phyloP scores from a whole-genome alignment of 2,888 invertebrate species.

The Campoplex capitator region DNA sequence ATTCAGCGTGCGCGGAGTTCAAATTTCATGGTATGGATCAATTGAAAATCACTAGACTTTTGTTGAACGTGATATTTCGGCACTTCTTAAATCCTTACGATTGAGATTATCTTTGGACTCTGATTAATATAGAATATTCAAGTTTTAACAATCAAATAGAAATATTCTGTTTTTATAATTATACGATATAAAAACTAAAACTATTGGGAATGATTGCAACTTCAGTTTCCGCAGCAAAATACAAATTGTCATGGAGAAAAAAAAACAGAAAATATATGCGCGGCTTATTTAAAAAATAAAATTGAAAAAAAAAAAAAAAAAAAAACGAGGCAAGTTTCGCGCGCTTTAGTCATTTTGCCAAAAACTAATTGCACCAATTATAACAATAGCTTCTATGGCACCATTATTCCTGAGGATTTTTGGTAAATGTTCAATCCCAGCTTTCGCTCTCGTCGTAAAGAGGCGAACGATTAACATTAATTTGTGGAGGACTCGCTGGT shows the following conservation, averaged over 20 bases:
- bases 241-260: constrained; percentile 10
- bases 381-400: background rate
- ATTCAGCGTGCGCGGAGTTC: background rate
- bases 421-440: constrained; percentile 46
- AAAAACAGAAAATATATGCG: background rate
- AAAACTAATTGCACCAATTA: background rate
- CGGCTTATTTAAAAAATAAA: background rate
- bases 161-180: constrained; percentile 4
- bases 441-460: constrained; percentile 50
- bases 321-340: background rate
- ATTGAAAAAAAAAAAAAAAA: constrained; percentile 9
- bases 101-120: background rate
- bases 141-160: constrained; percentile 15
- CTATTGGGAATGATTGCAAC: background rate
- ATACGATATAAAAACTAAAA: constrained; percentile 19
- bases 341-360: background rate
- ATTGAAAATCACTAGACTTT: background rate
- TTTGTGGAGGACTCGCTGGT: background rate
- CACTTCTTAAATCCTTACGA: background rate
- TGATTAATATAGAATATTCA: constrained; percentile 1
- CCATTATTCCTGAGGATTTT: background rate
- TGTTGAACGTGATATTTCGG: background rate
- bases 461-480: constrained; percentile 13
- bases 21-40: background rate
- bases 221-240: background rate